Percentiles rank a stretch among this genome's conserved stretches.
phyloP scores from a whole-genome alignment of 2,888 invertebrate genomes.

The Esperia sulphurella region DNA sequence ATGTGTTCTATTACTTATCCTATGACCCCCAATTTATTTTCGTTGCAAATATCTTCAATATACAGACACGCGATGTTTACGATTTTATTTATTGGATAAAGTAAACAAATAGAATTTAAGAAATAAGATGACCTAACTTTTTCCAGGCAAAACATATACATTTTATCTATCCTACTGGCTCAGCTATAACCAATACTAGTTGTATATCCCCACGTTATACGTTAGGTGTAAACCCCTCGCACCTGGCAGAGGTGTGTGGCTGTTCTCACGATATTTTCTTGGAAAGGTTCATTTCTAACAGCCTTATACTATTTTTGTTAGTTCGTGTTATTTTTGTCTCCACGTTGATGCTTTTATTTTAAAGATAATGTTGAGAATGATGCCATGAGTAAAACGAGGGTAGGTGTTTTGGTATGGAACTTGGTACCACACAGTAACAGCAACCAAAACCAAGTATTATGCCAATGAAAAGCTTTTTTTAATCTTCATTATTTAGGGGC shows the following conservation, averaged over 20 bases:
- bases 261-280: conserved; percentile 10
- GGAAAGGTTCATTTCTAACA: conserved; percentile 9
- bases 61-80: no score
- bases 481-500: no score
- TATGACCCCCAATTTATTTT: no score
- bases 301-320: background rate
- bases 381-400: no score
- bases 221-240: background rate
- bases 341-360: background rate
- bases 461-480: no score
- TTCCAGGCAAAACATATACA: background rate
- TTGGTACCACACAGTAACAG: no score
- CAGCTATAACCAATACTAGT: background rate
- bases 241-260: conserved; percentile 1
- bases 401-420: no score
- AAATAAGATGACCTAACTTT: background rate
- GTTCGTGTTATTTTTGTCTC: background rate
- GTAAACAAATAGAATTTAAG: no score
- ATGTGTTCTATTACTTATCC: no score
- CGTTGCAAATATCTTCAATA: no score
- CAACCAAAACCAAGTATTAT: no score
- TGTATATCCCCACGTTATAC: background rate
- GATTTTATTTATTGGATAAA: no score
- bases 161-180: background rate
- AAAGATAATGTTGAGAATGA: background rate